Evolutionary conservation across 2,888 invertebrate genomes (phyloP).

Genomic region (Chaitophorus viminalis): DNA sequence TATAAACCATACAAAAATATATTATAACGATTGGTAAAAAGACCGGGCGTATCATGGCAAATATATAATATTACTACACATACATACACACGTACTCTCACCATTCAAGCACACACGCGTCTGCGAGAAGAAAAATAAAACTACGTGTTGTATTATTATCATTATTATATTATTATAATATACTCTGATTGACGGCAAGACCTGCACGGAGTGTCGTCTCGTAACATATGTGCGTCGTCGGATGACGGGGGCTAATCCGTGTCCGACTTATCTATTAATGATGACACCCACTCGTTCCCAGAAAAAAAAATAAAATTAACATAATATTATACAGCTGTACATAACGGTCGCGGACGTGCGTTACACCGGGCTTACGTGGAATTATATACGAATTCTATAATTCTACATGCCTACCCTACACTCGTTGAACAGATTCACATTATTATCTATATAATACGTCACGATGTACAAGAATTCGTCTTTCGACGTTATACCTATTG

Average conservation of each 20-base stretch:
- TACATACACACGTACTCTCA: no score
- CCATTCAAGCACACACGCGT: no score
- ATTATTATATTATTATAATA: no score
- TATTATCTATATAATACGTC: no score
- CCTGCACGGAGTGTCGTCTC: conserved; percentile 4
- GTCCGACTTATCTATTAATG: background rate
- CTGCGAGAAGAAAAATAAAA: no score
- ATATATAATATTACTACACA: no score
- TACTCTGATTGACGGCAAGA: background rate
- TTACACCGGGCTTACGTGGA: background rate
- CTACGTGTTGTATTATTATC: background rate
- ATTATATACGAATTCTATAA: background rate
- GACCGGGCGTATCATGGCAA: no score
- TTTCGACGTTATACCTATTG: no score
- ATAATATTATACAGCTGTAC: no score
- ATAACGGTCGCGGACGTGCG: no score
- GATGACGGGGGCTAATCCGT: background rate
- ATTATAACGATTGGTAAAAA: background rate
- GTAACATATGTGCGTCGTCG: background rate
- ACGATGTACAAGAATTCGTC: no score
- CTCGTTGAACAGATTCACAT: background rate
- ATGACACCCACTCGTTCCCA: background rate
- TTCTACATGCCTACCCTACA: background rate
- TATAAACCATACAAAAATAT: background rate
- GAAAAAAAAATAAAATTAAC: no score